Evolutionary conservation across 2,797 vertebrate genomes (phyloP).

Genomic region (Ptychobarbus kaznakovi): DNA sequence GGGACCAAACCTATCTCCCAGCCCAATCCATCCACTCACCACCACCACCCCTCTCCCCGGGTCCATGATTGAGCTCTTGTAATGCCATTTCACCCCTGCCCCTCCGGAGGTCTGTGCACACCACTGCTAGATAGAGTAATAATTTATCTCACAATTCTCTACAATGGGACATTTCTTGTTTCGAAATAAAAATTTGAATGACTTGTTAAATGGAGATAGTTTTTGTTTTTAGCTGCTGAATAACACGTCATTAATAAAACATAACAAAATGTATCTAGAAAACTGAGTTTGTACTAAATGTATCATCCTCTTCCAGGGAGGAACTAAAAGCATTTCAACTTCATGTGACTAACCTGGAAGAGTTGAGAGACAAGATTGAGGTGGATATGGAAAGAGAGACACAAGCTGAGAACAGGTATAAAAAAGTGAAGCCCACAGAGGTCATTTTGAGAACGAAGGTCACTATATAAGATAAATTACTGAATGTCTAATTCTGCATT

Average conservation of each 20-base stretch:
- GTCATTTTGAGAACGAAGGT: background rate
- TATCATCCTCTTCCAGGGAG: slow-evolving; percentile 67
- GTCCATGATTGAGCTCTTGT: too few relatives aligned
- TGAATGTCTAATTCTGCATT: slow-evolving; percentile 13
- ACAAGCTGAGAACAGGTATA: slow-evolving; percentile 78
- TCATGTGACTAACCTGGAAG: slow-evolving; percentile 71
- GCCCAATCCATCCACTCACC: too few relatives aligned
- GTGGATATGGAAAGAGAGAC: slow-evolving; percentile 72
- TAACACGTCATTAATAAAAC: background rate
- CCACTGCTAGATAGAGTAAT: background rate
- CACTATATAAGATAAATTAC: background rate
- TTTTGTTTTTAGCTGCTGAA: background rate
- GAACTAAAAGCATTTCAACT: slow-evolving; percentile 77
- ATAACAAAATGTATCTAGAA: background rate
- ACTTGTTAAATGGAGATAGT: background rate
- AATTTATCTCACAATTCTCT: background rate
- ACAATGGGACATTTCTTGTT: background rate
- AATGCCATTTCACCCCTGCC: too few relatives aligned
- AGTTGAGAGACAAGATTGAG: slow-evolving; percentile 76
- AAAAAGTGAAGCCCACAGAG: background rate
- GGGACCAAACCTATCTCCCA: too few relatives aligned
- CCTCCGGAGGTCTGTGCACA: too few relatives aligned
- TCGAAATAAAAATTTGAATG: background rate
- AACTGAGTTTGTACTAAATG: background rate
- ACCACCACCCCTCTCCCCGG: too few relatives aligned